Conservation (phyloP, 1,140 invertebrate genomes). For the Microplitis demolitor region DNA sequence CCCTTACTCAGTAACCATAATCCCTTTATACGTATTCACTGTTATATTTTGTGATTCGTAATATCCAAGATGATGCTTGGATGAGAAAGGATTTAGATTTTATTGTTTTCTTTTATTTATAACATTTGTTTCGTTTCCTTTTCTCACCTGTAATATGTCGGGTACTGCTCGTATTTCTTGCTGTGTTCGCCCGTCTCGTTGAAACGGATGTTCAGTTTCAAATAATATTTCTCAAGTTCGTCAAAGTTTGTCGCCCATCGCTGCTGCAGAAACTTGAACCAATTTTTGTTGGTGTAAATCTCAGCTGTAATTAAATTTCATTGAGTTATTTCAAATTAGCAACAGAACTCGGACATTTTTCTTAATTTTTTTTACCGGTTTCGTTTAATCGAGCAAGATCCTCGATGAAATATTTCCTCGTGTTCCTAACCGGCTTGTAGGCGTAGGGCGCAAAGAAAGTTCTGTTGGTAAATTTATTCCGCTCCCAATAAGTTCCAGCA, state of each 20-base stretch:
- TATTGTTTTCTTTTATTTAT: conserved; percentile 5
- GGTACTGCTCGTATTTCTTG: conserved; percentile 89
- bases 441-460: conserved; percentile 94
- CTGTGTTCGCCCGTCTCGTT: conserved; percentile 83
- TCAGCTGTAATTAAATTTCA: conserved; percentile 64
- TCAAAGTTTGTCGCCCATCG: conserved; percentile 95
- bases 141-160: conserved; percentile 77
- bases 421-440: conserved; percentile 84
- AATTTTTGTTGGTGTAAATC: conserved; percentile 82
- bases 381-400: conserved; percentile 82
- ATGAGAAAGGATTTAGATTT: neutral
- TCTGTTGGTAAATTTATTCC: conserved; percentile 92
- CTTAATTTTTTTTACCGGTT: conserved; percentile 63
- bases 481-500: conserved; percentile 92
- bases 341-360: neutral
- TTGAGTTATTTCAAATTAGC: neutral
- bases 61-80: conserved; percentile 14
- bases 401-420: conserved; percentile 84
- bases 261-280: conserved; percentile 87
- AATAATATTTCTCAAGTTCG: conserved; percentile 86
- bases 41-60: conserved; percentile 21
- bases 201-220: conserved; percentile 91
- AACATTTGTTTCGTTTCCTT: conserved; percentile 3
- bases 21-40: conserved; percentile 28
- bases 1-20: conserved; percentile 25